A percentile compares a stretch with the other conserved stretches of the same genome.
phyloP scores from a whole-genome alignment of 1,140 invertebrate genomes.

The Laodelphax striatellus region DNA sequence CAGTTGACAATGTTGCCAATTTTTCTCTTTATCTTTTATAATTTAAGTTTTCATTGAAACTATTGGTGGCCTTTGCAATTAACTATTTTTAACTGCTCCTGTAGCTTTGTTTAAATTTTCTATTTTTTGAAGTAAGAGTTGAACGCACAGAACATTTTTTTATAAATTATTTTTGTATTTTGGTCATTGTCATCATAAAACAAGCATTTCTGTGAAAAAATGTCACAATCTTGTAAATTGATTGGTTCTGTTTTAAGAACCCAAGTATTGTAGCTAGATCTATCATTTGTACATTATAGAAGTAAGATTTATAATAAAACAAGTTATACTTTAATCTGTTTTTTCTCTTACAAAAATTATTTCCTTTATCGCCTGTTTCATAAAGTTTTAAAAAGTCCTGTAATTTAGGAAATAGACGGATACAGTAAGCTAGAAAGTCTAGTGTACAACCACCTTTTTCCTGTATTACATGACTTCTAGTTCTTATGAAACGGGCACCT shows the following conservation, averaged over 20 bases:
- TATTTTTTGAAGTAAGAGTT: background rate
- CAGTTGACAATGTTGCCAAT: conserved; percentile 14
- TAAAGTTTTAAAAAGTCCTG: too few relatives aligned
- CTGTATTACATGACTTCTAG: too few relatives aligned
- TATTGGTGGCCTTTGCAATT: conserved; percentile 14
- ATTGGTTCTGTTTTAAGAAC: conserved; percentile 2
- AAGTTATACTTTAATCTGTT: too few relatives aligned
- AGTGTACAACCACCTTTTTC: too few relatives aligned
- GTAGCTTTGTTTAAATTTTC: background rate
- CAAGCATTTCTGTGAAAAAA: background rate
- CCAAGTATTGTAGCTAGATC: background rate
- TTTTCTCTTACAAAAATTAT: too few relatives aligned
- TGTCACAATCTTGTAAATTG: background rate
- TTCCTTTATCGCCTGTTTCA: too few relatives aligned
- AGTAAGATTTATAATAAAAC: too few relatives aligned
- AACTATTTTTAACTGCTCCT: conserved; percentile 6
- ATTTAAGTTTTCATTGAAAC: background rate
- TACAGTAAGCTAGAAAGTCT: too few relatives aligned
- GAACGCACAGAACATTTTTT: background rate
- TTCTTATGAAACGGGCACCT: too few relatives aligned
- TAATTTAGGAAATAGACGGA: too few relatives aligned
- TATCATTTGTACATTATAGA: too few relatives aligned
- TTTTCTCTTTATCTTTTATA: background rate
- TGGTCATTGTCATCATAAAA: background rate
- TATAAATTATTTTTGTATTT: conserved; percentile 1